These are phyloP conservation scores for Amphilophus citrinellus DNA, from an alignment of 2,113 vertebrate genomes.

Conservation along the genomic window DNA sequence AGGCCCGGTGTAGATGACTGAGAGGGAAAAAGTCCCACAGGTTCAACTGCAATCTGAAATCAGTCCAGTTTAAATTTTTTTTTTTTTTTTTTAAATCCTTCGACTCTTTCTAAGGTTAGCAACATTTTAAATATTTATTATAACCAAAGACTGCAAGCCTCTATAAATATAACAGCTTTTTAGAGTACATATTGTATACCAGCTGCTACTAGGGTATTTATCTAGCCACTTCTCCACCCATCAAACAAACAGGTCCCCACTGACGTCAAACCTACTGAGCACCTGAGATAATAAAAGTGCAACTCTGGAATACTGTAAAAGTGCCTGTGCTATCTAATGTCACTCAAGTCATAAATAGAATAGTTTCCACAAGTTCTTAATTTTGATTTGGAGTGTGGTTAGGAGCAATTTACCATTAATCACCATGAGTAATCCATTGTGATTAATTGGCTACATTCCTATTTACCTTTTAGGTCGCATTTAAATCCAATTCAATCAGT, in stretches of 20 bases:
- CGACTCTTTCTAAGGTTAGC: not conserved
- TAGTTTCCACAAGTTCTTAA: not conserved
- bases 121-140: not conserved
- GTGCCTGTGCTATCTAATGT: not conserved
- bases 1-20: not conserved
- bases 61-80: not conserved
- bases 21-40: fast-evolving
- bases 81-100: not conserved
- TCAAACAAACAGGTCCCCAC: constrained; percentile 43
- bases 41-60: not conserved
- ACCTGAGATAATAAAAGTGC: constrained; percentile 9
- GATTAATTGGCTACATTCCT: not conserved
- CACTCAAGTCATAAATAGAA: not conserved
- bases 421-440: not conserved
- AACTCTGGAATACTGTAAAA: constrained; percentile 9
- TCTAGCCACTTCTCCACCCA: constrained; percentile 60
- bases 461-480: not conserved
- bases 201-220: constrained; percentile 40
- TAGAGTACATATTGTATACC: not conserved
- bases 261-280: constrained; percentile 29
- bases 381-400: not conserved
- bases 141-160: not conserved
- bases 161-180: not conserved
- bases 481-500: not conserved
- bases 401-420: not conserved